Evolutionary conservation across 2,888 invertebrate species (phyloP), one percentile per base, ranked within the genome.

Genomic region (Junonia oenone): DNA sequence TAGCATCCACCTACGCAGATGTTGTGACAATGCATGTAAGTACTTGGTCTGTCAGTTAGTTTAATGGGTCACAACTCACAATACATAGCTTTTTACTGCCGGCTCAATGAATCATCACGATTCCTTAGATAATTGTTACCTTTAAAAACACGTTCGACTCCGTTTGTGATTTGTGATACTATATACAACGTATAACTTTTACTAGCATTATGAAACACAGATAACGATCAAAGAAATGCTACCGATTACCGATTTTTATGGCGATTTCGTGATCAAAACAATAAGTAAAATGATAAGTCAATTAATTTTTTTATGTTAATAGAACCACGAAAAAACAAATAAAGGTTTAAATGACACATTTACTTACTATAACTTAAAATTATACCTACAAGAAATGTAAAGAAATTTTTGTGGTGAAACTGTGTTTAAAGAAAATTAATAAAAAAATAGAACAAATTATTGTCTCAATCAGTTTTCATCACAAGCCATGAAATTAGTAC

Each of bases 1-100:
- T 61, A 65, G 53, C 66, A 62, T 53, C 67, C 68, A 68, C 73
- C 74, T 69, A 78, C 71, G 62, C 69, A 63, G 46, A 62, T 62
- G 59, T 58, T 63, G 59, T 64, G 61, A 67, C 65, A 64, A 65
- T 66, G 48, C 56, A 43, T 53, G 13, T 50, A 55, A 49, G 48
- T 49, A 49, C 45, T 49, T 43, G 35, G 26, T 55, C 47, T 38
- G 38, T 52, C 45, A 55, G 45, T 53, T 38, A 33, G 50, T 55
- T 53, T 45, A 33, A 45, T 57, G 29, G 51, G 51, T 56, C 45
- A 43, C 43, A 45, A 48, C 47, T 56, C 45, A 43, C 43, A 45
- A 48, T 51, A 48, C 43, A 43, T 51, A 43, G 47, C 53, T 56
- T 56, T 59, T 56, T 51, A 59, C 45, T 48, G 51, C 54, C 38